These are phyloP conservation scores for Oceanites oceanicus DNA, from an alignment of 2,113 vertebrate genomes.

Conservation along the genomic window DNA sequence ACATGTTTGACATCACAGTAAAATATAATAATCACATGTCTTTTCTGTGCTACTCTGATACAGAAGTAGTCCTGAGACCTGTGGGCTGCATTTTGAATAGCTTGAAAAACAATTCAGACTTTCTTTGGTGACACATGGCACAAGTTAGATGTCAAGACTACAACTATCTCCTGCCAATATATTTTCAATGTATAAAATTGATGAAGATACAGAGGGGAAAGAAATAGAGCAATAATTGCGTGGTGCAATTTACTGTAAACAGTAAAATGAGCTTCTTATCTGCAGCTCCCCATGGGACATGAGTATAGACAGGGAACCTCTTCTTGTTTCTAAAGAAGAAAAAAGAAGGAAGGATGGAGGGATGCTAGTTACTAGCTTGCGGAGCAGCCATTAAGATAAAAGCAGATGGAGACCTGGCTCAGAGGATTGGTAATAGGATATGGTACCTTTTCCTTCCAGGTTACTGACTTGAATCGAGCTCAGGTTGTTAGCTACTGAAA, in stretches of 20 bases:
- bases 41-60: neutral
- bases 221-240: neutral
- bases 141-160: neutral
- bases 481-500: neutral
- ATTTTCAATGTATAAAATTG: constrained; percentile 13
- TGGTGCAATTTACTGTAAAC: neutral
- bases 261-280: neutral
- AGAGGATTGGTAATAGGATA: neutral
- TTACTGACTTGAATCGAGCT: neutral
- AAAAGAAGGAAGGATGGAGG: neutral
- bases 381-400: neutral
- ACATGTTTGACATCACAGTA: neutral
- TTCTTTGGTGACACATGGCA: neutral
- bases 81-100: neutral
- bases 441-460: neutral
- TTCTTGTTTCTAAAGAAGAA: neutral
- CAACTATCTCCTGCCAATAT: neutral
- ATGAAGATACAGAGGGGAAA: neutral
- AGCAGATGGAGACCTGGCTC: neutral
- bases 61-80: neutral
- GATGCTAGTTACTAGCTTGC: neutral
- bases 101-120: neutral
- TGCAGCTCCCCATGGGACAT: neutral
- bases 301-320: neutral
- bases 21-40: neutral